Percentiles rank a stretch among this genome's conserved stretches.
Evolutionary conservation across 2,888 invertebrate genomes (phyloP).

Genomic region (Stenotaenia linearis): DNA sequence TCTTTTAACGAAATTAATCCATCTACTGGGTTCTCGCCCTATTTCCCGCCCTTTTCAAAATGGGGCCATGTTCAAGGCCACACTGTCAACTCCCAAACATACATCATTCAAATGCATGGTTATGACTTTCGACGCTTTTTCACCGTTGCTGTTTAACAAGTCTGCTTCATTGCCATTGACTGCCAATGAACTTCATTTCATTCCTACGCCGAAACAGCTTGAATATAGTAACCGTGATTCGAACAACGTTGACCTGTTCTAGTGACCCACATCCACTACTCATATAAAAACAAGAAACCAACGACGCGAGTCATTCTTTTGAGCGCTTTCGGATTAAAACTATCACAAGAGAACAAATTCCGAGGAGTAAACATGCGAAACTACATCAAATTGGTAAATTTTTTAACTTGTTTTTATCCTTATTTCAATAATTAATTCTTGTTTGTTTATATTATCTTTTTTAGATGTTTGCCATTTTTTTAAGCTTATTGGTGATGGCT

Average conservation of each 20-base stretch:
- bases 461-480: not conserved
- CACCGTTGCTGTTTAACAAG: not conserved
- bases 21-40: not conserved
- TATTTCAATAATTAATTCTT: not conserved
- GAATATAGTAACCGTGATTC: not conserved
- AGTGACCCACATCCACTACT: not conserved
- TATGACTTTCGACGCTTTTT: conserved; percentile 2
- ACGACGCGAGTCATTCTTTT: conserved; percentile 16
- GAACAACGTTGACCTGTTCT: conserved; percentile 3
- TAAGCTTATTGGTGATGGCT: not conserved
- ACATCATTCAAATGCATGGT: not conserved
- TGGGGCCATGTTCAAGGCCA: conserved; percentile 1
- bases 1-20: conserved; percentile 7
- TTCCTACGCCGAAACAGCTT: not conserved
- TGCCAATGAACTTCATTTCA: not conserved
- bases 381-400: not conserved
- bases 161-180: not conserved
- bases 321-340: conserved; percentile 2
- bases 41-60: not conserved
- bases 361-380: not conserved
- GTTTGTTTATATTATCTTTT: not conserved
- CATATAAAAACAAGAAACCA: not conserved
- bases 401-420: not conserved
- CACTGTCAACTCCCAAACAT: not conserved
- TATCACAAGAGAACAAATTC: not conserved